Percentiles rank a stretch among this genome's conserved stretches.
Evolutionary conservation across 2,888 invertebrate genomes (phyloP).

Genomic region (Cephus sareptanus): DNA sequence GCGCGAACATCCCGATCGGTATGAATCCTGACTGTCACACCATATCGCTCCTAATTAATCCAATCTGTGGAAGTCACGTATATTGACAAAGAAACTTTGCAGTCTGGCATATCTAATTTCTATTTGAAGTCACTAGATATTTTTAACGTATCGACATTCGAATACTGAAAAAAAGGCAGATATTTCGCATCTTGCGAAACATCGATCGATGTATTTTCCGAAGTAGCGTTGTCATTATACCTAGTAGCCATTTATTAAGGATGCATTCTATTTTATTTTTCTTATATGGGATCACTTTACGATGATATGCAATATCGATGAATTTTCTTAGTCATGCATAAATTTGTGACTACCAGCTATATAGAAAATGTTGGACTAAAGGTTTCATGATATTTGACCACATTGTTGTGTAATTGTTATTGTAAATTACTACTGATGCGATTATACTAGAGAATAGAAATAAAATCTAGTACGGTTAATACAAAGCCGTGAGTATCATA

Average conservation of each 20-base stretch:
- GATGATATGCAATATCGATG: neutral
- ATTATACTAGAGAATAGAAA: neutral
- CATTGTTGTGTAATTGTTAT: too few relatives aligned
- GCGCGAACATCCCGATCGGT: neutral
- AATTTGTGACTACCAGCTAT: neutral
- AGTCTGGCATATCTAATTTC: neutral
- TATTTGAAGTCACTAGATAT: neutral
- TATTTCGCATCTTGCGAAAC: too few relatives aligned
- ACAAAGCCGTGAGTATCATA: neutral
- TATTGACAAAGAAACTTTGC: too few relatives aligned
- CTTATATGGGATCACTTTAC: neutral
- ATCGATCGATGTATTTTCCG: too few relatives aligned
- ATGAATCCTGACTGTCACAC: neutral
- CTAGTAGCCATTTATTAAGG: neutral
- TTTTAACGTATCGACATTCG: neutral
- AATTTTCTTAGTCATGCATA: neutral
- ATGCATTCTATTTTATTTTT: neutral
- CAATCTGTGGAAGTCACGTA: neutral
- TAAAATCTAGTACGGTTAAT: neutral
- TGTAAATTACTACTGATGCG: too few relatives aligned
- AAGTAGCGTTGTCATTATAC: too few relatives aligned
- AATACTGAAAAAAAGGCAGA: too few relatives aligned
- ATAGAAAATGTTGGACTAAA: neutral
- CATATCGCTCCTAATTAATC: neutral
- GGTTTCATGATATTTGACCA: too few relatives aligned